phyloP scores from a whole-genome alignment of 2,888 invertebrate species.

The Ptilodon capucinus region DNA sequence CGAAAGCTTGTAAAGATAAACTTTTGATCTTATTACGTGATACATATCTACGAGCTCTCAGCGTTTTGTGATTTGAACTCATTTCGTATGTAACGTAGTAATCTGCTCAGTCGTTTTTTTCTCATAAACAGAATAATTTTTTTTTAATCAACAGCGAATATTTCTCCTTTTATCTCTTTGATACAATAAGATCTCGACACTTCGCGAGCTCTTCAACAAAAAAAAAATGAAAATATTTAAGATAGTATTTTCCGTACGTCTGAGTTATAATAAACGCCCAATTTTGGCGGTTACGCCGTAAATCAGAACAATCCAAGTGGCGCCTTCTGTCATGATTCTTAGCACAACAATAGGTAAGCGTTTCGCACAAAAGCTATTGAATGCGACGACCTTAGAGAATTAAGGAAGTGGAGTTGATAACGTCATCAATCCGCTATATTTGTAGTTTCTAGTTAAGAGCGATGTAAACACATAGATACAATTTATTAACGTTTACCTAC shows the following conservation, averaged over 20 bases:
- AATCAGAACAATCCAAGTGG: constrained; percentile 55
- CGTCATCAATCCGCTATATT: too few relatives aligned
- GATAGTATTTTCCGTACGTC: constrained; percentile 18
- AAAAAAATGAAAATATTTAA: constrained; percentile 3
- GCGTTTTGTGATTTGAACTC: constrained; percentile 2
- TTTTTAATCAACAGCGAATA: neutral
- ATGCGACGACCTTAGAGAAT: constrained; percentile 43
- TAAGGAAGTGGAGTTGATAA: too few relatives aligned
- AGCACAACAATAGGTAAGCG: constrained; percentile 62
- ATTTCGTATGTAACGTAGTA: neutral
- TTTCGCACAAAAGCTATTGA: constrained; percentile 58
- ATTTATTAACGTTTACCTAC: too few relatives aligned
- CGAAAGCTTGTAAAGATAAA: constrained; percentile 4
- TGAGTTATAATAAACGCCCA: constrained; percentile 38
- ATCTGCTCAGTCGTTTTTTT: neutral
- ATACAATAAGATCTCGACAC: neutral
- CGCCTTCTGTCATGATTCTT: constrained; percentile 51
- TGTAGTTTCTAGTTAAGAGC: too few relatives aligned
- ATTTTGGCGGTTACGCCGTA: constrained; percentile 49
- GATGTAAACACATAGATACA: too few relatives aligned
- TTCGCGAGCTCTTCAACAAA: neutral
- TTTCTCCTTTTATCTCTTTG: neutral
- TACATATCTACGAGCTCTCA: constrained; percentile 5
- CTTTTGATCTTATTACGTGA: constrained; percentile 6
- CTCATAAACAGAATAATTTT: neutral